Percentiles rank a stretch among this genome's conserved stretches.
phyloP scores from a whole-genome alignment of 2,113 vertebrate genomes.

The Dasyornis broadbenti region DNA sequence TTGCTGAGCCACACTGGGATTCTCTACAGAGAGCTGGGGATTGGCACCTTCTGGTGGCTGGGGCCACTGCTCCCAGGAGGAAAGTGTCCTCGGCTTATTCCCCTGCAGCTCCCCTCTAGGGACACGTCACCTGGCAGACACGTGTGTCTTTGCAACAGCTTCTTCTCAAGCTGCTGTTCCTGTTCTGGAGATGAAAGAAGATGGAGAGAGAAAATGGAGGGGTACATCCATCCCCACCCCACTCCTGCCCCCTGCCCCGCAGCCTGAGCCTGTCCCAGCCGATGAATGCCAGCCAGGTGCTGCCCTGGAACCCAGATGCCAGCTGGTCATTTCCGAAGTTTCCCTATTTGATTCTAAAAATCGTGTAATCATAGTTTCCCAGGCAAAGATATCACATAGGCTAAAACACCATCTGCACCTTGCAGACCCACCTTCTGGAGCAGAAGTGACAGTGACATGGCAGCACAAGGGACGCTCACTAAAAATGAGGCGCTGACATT shows the following conservation, averaged over 20 bases:
- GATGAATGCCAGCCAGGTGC: background rate
- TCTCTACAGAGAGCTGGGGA: background rate
- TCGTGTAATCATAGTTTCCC: background rate
- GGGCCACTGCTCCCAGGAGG: background rate
- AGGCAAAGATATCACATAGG: background rate
- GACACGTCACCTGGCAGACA: background rate
- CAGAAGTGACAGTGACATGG: background rate
- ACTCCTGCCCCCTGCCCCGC: background rate
- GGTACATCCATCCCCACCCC: background rate
- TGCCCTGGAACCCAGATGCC: background rate
- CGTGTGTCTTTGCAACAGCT: background rate
- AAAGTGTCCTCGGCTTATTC: background rate
- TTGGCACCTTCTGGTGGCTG: background rate
- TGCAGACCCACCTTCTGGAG: background rate
- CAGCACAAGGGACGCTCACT: background rate
- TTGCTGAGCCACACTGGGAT: background rate
- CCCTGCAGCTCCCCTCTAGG: background rate
- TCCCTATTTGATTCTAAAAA: background rate
- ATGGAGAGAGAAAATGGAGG: background rate
- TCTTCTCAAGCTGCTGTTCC: background rate
- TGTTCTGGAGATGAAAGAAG: background rate
- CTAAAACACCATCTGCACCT: background rate
- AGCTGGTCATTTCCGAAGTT: background rate
- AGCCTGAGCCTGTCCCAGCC: background rate
- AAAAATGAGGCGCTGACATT: fast-evolving